These are phyloP conservation scores for Lacanobia wlatinum DNA, from an alignment of 2,888 invertebrate species.

Conservation along the genomic window DNA sequence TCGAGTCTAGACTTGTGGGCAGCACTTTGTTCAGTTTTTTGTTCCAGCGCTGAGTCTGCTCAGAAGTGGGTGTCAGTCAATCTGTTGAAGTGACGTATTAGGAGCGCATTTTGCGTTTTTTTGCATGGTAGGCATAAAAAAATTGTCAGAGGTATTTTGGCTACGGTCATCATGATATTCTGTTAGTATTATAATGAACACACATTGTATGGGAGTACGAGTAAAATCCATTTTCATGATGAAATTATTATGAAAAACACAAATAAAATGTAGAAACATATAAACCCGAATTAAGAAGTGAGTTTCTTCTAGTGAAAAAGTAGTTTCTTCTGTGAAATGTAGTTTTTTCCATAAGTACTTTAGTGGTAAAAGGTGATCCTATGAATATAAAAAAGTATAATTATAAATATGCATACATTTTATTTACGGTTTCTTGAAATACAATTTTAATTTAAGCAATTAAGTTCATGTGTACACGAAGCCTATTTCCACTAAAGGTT, in stretches of 20 bases:
- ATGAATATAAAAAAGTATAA: too few species aligned
- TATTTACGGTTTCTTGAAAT: not conserved
- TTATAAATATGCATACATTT: too few species aligned
- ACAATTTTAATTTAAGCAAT: not conserved
- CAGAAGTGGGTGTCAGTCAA: conserved; percentile 22
- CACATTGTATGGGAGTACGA: too few species aligned
- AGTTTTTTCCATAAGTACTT: too few species aligned
- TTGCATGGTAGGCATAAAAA: conserved; percentile 8
- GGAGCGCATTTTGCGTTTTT: conserved; percentile 22
- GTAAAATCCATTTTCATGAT: too few species aligned
- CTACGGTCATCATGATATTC: not conserved
- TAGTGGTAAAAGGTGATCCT: not conserved
- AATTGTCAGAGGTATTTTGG: not conserved
- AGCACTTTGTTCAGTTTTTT: conserved; percentile 51
- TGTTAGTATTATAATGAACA: too few species aligned
- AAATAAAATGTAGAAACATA: too few species aligned
- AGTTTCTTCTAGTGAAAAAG: too few species aligned
- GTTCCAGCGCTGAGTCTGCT: conserved; percentile 10
- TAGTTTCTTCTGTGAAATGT: too few species aligned
- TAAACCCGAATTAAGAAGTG: too few species aligned
- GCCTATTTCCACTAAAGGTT: conserved; percentile 13
- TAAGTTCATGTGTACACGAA: conserved; percentile 11
- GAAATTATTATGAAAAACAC: too few species aligned
- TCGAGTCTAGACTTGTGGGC: conserved; percentile 46
- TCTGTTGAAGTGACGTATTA: conserved; percentile 23